Percentiles rank a stretch among this genome's conserved stretches.
Evolutionary conservation across 37 sponge, comb jelly and placozoan genomes (phyloP).

Genomic region (Geodia barretti): DNA sequence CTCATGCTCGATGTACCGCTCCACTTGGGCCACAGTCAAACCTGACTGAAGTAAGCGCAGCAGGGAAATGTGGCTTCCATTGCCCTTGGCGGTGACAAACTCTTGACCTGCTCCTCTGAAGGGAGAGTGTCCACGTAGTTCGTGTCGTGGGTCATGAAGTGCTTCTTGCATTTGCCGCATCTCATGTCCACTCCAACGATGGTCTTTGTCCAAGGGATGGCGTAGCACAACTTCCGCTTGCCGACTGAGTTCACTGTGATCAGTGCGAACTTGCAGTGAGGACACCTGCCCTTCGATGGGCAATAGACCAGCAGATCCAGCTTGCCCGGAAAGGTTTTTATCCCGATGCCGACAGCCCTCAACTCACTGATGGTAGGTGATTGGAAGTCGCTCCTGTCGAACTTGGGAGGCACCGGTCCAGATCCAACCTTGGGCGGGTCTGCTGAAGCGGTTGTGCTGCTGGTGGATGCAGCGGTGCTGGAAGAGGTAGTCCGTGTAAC

Average conservation of each 20-base stretch:
- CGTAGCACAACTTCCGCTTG: slow-evolving; percentile 38
- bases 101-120: slow-evolving; percentile 46
- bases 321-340: slow-evolving; percentile 19
- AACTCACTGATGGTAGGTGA: slow-evolving; percentile 8
- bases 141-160: slow-evolving; percentile 48
- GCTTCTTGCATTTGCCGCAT: slow-evolving; percentile 43
- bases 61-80: slow-evolving; percentile 44
- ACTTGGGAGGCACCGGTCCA: slow-evolving; percentile 30
- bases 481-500: not conserved
- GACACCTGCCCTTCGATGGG: slow-evolving; percentile 44
- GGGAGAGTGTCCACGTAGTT: slow-evolving; percentile 46
- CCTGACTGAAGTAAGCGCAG: slow-evolving; percentile 35
- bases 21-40: slow-evolving; percentile 25
- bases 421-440: not conserved
- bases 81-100: slow-evolving; percentile 42
- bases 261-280: slow-evolving; percentile 41
- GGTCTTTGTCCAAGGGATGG: slow-evolving; percentile 41
- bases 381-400: slow-evolving; percentile 25
- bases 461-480: slow-evolving; percentile 7
- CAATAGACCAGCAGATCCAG: slow-evolving; percentile 43
- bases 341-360: slow-evolving; percentile 39
- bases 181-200: slow-evolving; percentile 23
- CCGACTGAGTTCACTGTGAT: slow-evolving; percentile 42
- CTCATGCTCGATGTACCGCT: slow-evolving; percentile 28
- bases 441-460: not conserved